A percentile compares a stretch with the other conserved stretches of the same genome.
These are phyloP conservation scores for Diachasma alloeum DNA, from an alignment of 1,140 invertebrate genomes.

Conservation along the genomic window DNA sequence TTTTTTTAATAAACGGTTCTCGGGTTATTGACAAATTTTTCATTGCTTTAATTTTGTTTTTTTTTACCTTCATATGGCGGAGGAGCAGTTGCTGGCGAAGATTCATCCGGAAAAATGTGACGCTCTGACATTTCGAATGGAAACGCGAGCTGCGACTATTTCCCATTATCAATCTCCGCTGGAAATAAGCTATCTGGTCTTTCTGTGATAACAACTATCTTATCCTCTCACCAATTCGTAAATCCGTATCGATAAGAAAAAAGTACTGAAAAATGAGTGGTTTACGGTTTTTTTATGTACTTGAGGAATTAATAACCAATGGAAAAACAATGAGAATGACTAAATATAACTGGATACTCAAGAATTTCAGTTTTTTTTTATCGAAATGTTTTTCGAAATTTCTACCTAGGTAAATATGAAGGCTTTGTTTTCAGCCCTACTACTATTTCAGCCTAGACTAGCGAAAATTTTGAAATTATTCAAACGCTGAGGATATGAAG, in stretches of 20 bases:
- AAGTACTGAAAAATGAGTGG: background rate
- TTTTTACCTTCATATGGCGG: background rate
- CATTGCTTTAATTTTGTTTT: background rate
- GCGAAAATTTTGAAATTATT: no score
- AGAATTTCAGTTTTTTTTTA: no score
- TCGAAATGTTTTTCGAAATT: no score
- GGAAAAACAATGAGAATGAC: no score
- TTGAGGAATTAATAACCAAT: no score
- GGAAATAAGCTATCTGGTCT: background rate
- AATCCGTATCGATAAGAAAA: background rate
- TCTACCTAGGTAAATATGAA: no score
- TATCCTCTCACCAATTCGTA: background rate
- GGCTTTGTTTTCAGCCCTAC: no score
- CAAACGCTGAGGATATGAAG: no score
- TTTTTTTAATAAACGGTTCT: no score
- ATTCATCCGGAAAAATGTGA: background rate
- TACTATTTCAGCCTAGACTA: no score
- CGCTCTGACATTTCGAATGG: background rate
- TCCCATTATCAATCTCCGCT: slow-evolving; percentile 4
- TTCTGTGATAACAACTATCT: background rate
- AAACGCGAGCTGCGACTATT: background rate
- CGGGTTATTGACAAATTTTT: no score
- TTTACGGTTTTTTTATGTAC: background rate
- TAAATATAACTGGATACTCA: no score
- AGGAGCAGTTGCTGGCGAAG: background rate